Evolutionary conservation across 2,888 invertebrate genomes (phyloP).

Genomic region (Cephus pygmeus): DNA sequence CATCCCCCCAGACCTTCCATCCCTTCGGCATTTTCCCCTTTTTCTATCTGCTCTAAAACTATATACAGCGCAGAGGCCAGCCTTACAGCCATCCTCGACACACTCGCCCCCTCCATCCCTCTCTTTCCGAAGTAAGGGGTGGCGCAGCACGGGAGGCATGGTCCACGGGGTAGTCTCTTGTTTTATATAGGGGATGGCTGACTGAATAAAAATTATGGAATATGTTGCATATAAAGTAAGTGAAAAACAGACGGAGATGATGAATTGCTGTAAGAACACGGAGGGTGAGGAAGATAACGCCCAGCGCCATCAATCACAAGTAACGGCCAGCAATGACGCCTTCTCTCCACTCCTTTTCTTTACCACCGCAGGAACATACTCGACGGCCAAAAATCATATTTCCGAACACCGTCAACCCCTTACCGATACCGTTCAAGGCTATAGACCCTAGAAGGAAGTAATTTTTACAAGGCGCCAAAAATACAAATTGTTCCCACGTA

Average conservation of each 20-base stretch:
- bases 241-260: constrained; percentile 66
- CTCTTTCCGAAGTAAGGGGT: not conserved
- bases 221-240: constrained; percentile 67
- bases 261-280: constrained; percentile 60
- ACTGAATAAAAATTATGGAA: constrained; percentile 66
- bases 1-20: constrained; percentile 31
- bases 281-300: constrained; percentile 62
- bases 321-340: constrained; percentile 60
- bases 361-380: constrained; percentile 4
- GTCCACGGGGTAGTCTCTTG: constrained; percentile 16
- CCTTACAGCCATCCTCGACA: constrained; percentile 52
- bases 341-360: constrained; percentile 34
- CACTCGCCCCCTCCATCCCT: constrained; percentile 40
- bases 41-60: not conserved
- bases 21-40: constrained; percentile 69
- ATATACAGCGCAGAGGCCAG: not conserved
- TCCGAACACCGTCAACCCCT: not conserved
- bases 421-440: not conserved
- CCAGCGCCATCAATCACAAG: constrained; percentile 62
- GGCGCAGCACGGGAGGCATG: not conserved
- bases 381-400: not conserved
- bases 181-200: constrained; percentile 39
- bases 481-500: no score
- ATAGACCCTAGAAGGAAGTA: not conserved
- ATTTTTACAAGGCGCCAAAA: no score